These are phyloP conservation scores for Anarhynchus alexandrinus DNA, from an alignment of 2,113 vertebrate species.

Conservation along the genomic window DNA sequence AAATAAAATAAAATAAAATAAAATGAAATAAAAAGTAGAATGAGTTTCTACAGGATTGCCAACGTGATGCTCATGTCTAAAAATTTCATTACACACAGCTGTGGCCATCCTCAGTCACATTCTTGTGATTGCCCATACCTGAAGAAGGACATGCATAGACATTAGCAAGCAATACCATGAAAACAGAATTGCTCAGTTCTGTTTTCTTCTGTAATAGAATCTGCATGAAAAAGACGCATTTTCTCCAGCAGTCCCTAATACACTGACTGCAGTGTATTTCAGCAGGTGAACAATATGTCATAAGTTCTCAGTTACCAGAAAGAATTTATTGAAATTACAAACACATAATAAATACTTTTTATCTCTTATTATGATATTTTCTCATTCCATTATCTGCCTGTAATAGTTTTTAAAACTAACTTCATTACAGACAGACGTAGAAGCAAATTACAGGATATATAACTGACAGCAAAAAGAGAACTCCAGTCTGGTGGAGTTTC, in stretches of 20 bases:
- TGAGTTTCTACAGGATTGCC: neutral
- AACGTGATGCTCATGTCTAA: neutral
- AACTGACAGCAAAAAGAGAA: neutral
- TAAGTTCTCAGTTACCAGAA: neutral
- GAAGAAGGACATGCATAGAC: neutral
- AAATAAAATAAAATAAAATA: neutral
- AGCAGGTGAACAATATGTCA: neutral
- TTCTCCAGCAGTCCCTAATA: neutral
- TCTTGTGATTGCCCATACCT: neutral
- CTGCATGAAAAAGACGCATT: rapidly evolving
- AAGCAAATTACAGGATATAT: neutral
- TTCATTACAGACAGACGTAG: neutral
- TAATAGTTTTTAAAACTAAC: neutral
- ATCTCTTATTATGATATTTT: neutral
- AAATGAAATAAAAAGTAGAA: neutral
- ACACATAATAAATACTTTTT: neutral
- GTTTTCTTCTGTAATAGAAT: neutral
- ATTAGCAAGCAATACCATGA: neutral
- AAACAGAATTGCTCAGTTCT: neutral
- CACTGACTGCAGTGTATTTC: neutral
- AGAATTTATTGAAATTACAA: neutral
- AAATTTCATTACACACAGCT: neutral
- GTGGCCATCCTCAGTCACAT: neutral
- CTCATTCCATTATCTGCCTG: neutral
- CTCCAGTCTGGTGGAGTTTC: neutral